Evolutionary conservation across 2,888 invertebrate genomes (phyloP).

Genomic region (Myopa tessellatipennis): DNA sequence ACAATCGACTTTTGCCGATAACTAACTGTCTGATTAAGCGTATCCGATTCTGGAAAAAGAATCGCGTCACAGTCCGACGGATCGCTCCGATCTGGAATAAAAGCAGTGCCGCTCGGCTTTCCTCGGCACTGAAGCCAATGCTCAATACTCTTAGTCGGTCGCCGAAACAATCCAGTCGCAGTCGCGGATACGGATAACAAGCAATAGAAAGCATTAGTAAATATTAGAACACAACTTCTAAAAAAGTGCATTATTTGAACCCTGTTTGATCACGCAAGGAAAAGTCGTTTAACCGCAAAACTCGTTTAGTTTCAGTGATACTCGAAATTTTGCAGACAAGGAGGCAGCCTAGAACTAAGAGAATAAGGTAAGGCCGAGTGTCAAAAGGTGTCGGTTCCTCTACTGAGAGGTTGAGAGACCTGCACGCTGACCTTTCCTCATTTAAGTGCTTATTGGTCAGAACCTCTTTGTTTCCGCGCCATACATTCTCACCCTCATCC

Average conservation of each 20-base stretch:
- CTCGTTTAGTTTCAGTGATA: background rate
- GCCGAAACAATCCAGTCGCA: constrained; percentile 40
- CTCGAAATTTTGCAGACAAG: background rate
- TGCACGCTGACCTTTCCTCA: background rate
- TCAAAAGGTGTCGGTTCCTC: background rate
- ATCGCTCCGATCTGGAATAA: constrained; percentile 17
- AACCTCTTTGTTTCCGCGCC: background rate
- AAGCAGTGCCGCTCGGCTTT: constrained; percentile 21
- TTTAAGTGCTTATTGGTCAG: background rate
- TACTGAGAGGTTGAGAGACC: too few species aligned
- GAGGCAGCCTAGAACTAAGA: background rate
- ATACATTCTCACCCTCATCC: background rate
- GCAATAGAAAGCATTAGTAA: constrained; percentile 11
- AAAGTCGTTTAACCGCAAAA: background rate
- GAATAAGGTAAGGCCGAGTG: background rate
- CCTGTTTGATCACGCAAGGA: too few species aligned
- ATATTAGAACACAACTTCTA: background rate
- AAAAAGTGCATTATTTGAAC: background rate
- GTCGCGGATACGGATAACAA: constrained; percentile 48
- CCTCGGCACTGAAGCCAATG: constrained; percentile 12
- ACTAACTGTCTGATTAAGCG: constrained; percentile 23
- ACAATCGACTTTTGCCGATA: constrained; percentile 17
- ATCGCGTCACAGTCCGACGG: constrained; percentile 13
- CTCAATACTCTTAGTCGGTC: constrained; percentile 32
- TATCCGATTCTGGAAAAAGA: constrained; percentile 23